Evolutionary conservation across 2,888 invertebrate species (phyloP), one percentile per base, ranked within the genome.

Genomic region (Hemaris fuciformis): DNA sequence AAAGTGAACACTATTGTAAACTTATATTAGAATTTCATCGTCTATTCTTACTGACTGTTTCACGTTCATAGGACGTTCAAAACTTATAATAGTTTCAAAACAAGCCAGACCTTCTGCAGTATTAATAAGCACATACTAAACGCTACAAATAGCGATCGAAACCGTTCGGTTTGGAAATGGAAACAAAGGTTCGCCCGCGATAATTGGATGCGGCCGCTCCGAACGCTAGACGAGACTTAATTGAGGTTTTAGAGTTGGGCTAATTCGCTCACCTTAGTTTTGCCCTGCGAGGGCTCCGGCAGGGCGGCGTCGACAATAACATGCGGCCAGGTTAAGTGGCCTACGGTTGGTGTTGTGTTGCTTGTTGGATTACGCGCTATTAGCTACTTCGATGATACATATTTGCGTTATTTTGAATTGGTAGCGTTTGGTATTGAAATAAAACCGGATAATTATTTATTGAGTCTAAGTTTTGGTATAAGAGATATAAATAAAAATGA

Each of bases 201-300:
- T 92, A 92, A 92, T 92, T 91, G 91, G 91, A 89, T 84, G 90
- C 86, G 91, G 89, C 87, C 88, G 87, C 83, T 83, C 87, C 85
- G 88, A 89, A 89, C 87, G 86, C 91, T 88, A 91, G 91, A 89
- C 91, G 89, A 89, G 89, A 92, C 90, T 91, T 91, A 91, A 92
- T 92, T 91, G 91, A 91, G 91, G 91, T 91, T 92, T 91, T 88
- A 87, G 90, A 91, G 91, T 88, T 88, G 88, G 85, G 87, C 91
- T 91, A 91, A 91, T 91, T 91, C 90, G 84, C 88, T 86, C 87
- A 89, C 91, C 91, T 91, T 88, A 86, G 77, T 81, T 77, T 79
- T 69, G 80, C 75, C 76, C 74, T 66, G 64, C 74, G 81, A 80
- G 78, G 88, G 88, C 84, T n/a, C 85, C 87, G 87, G 86, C 88